Evolutionary conservation across 2,113 vertebrate species (phyloP).

Genomic region (Perca fluviatilis): DNA sequence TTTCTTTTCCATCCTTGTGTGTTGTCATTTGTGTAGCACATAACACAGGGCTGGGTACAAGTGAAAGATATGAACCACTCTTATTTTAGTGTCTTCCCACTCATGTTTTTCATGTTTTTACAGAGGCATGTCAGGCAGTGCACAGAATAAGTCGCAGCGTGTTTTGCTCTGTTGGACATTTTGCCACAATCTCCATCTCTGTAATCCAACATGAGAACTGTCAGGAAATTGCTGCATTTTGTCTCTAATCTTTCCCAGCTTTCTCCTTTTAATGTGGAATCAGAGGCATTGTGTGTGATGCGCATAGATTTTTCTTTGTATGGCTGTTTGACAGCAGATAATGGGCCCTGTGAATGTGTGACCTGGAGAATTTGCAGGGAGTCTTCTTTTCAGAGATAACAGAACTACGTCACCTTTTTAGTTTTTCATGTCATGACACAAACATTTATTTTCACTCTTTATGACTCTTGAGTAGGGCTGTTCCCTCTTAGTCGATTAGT

Average conservation of each 20-base stretch:
- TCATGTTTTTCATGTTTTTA: conserved; percentile 45
- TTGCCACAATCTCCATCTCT: conserved; percentile 9
- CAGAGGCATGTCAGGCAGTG: conserved; percentile 48
- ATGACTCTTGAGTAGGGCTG: neutral
- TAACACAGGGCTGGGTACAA: conserved; percentile 26
- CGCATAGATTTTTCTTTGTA: conserved; percentile 43
- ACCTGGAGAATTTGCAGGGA: conserved; percentile 9
- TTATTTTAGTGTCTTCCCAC: conserved; percentile 39
- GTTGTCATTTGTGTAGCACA: conserved; percentile 40
- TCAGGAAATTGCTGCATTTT: conserved; percentile 51
- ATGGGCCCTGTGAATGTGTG: conserved; percentile 6
- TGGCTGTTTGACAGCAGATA: conserved; percentile 24
- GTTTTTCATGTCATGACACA: neutral
- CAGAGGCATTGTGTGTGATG: conserved; percentile 38
- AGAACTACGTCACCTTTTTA: neutral
- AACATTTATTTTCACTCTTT: neutral
- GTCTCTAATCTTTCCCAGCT: conserved; percentile 27
- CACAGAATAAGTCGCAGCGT: conserved; percentile 35
- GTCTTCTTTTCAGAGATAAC: neutral
- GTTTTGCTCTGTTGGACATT: conserved; percentile 26
- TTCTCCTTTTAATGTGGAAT: conserved; percentile 52
- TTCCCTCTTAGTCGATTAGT: too few relatives aligned
- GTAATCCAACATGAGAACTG: conserved; percentile 43
- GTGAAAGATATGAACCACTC: conserved; percentile 16
- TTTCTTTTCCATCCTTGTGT: neutral